Percentiles rank a stretch among this genome's conserved stretches.
These are phyloP conservation scores for Formica selysi DNA, from an alignment of 1,140 invertebrate genomes.

Conservation along the genomic window DNA sequence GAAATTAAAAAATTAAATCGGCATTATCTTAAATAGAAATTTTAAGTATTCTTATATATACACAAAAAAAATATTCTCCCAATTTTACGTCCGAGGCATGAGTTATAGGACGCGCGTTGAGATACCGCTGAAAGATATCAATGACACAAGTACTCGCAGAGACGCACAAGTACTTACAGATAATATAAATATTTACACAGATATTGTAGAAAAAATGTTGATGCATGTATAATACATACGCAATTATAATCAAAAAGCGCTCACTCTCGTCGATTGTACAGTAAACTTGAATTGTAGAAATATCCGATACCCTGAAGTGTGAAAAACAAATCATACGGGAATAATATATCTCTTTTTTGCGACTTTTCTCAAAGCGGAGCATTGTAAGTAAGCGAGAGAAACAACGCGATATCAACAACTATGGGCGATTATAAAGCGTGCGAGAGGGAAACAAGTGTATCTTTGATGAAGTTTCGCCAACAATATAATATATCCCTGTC, in stretches of 20 bases:
- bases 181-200: constrained; percentile 25
- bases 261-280: neutral
- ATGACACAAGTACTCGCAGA: neutral
- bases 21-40: neutral
- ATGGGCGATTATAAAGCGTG: neutral
- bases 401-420: neutral
- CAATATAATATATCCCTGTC: neutral
- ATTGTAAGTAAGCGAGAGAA: neutral
- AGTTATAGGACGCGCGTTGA: neutral
- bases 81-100: neutral
- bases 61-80: neutral
- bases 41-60: neutral
- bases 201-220: constrained; percentile 30
- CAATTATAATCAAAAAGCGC: neutral
- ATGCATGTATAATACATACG: neutral
- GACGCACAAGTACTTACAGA: neutral
- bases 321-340: constrained; percentile 1
- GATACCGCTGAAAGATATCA: constrained; percentile 14
- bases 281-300: neutral
- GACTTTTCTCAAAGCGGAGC: too few relatives aligned
- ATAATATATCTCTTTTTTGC: too few relatives aligned
- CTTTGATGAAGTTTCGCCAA: neutral
- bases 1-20: neutral
- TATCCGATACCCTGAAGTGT: neutral
- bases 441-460: neutral